Evolutionary conservation across 37 sponge, comb jelly and placozoan genomes (phyloP).

Genomic region (Chondrilla cf. caribensis): DNA sequence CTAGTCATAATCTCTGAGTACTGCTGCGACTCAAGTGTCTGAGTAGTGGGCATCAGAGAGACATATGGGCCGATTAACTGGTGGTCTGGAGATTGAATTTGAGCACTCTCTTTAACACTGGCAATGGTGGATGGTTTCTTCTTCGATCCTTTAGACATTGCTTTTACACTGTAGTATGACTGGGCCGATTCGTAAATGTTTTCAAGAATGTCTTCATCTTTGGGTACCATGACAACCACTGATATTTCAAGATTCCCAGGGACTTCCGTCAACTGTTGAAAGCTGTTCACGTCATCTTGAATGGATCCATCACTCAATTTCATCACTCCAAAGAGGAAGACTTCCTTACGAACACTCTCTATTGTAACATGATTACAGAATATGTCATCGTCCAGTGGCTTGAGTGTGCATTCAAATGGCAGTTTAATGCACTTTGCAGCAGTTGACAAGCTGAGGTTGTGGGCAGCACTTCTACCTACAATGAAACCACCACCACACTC

Average conservation of each 20-base stretch:
- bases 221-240: background rate
- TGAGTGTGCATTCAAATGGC: background rate
- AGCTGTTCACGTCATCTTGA: background rate
- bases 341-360: background rate
- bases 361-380: background rate
- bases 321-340: background rate
- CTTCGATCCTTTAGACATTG: too few relatives aligned
- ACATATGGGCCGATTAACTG: too few relatives aligned
- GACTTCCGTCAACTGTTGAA: background rate
- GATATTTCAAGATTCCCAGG: background rate
- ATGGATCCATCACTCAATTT: background rate
- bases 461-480: background rate
- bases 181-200: background rate
- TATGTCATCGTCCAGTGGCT: background rate
- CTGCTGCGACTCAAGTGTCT: too few relatives aligned
- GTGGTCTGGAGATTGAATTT: too few relatives aligned
- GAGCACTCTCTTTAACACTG: too few relatives aligned
- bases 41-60: too few relatives aligned
- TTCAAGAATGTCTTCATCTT: background rate
- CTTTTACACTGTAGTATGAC: too few relatives aligned
- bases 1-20: too few relatives aligned
- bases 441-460: background rate
- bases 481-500: background rate
- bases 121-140: too few relatives aligned
- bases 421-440: background rate